Percentiles rank a stretch among this genome's conserved stretches.
Evolutionary conservation across 2,888 invertebrate species (phyloP).

Genomic region (Heliconius aoede): DNA sequence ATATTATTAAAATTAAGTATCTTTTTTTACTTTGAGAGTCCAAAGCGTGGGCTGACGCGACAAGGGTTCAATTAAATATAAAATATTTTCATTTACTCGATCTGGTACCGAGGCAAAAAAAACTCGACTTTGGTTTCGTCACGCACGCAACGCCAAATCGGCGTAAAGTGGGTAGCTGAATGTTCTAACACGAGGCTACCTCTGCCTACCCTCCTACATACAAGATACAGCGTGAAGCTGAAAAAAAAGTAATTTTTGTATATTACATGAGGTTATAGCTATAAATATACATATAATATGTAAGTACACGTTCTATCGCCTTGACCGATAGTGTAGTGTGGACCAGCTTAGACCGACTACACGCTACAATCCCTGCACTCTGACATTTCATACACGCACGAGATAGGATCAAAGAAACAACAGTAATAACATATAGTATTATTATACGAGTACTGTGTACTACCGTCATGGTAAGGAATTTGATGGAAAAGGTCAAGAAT

Average conservation of each 20-base stretch:
- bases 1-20: background rate
- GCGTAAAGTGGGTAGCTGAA: no score
- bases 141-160: no score
- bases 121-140: no score
- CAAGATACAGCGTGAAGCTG: no score
- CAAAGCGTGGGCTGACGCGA: no score
- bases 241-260: background rate
- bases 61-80: no score
- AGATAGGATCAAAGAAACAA: slow-evolving; percentile 36
- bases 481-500: slow-evolving; percentile 8
- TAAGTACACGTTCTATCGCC: slow-evolving; percentile 37
- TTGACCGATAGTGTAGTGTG: slow-evolving; percentile 45
- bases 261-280: background rate
- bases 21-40: background rate
- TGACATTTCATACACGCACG: slow-evolving; percentile 44
- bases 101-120: no score
- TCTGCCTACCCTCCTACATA: no score
- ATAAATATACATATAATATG: slow-evolving; percentile 15
- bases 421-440: slow-evolving; percentile 38
- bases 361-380: slow-evolving; percentile 40
- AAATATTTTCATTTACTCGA: no score
- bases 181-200: no score
- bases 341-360: slow-evolving; percentile 47
- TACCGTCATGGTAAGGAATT: slow-evolving; percentile 2
- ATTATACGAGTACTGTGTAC: no score